Percentiles rank a stretch among this genome's conserved stretches.
Conservation (phyloP, 2,888 invertebrate species). For the Rapana venosa region DNA sequence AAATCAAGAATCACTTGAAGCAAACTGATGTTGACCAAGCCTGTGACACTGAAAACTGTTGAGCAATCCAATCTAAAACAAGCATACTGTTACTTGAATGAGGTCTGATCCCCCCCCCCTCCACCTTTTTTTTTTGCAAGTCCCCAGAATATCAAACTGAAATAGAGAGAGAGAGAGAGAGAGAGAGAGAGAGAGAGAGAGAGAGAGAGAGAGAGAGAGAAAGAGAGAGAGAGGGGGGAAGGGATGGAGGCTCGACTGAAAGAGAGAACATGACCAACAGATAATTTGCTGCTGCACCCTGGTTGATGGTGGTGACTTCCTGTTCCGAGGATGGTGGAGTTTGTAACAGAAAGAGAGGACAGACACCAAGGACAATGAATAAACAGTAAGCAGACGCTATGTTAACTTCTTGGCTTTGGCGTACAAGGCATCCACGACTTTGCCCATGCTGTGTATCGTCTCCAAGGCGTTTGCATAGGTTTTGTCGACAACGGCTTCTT, state of each 20-base stretch:
- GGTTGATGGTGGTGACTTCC: not conserved
- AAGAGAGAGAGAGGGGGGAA: not conserved
- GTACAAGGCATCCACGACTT: constrained; percentile 99
- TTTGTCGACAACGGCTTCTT: constrained; percentile 94
- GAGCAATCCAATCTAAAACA: too few relatives aligned
- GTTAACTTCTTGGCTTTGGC: constrained; percentile 99
- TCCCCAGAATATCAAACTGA: too few relatives aligned
- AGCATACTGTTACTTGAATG: too few relatives aligned
- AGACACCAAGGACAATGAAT: not conserved
- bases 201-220: not conserved
- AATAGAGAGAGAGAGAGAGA: too few relatives aligned
- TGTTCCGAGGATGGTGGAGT: not conserved
- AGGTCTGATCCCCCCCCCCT: too few relatives aligned
- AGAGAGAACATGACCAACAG: not conserved
- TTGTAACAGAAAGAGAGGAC: not conserved
- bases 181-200: not conserved
- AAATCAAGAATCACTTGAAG: too few relatives aligned
- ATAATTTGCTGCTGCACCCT: not conserved
- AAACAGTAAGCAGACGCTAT: constrained; percentile 79
- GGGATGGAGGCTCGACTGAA: not conserved
- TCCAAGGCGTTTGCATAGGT: constrained; percentile 98
- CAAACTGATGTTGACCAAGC: too few relatives aligned
- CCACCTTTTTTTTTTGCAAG: too few relatives aligned
- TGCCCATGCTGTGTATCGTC: constrained; percentile 99
- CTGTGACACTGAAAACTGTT: too few relatives aligned